Conservation (phyloP, 2,888 invertebrate species). For the Diaprepes abbreviatus region DNA sequence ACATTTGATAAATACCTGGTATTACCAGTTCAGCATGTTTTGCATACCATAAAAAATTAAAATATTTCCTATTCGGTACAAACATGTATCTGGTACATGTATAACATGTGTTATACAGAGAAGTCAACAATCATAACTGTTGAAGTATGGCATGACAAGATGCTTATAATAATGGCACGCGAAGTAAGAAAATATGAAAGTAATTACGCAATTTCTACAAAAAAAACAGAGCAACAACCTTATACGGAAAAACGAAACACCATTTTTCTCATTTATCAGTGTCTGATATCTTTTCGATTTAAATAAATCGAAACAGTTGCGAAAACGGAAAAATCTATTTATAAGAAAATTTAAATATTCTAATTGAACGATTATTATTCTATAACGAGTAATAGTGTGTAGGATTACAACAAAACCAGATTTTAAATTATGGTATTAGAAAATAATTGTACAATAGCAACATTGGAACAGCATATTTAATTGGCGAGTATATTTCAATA, state of each 20-base stretch:
- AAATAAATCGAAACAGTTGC: neutral
- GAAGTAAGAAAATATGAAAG: neutral
- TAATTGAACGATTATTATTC: neutral
- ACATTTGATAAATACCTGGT: too few relatives aligned
- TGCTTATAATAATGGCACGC: neutral
- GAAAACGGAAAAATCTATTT: neutral
- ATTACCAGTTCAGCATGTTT: too few relatives aligned
- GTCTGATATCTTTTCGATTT: neutral
- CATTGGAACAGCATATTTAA: too few relatives aligned
- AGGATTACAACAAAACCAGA: too few relatives aligned
- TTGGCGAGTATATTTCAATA: too few relatives aligned
- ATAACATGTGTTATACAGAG: too few relatives aligned
- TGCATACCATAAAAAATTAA: too few relatives aligned
- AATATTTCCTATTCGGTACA: too few relatives aligned
- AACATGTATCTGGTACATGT: too few relatives aligned
- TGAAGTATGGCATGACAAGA: neutral
- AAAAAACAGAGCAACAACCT: conserved; percentile 10
- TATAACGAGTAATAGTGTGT: too few relatives aligned
- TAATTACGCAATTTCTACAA: neutral
- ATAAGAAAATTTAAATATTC: neutral
- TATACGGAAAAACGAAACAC: neutral
- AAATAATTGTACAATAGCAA: too few relatives aligned
- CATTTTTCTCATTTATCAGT: conserved; percentile 2
- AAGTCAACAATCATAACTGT: neutral
- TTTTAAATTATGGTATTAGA: too few relatives aligned